phyloP scores from a whole-genome alignment of 2,888 invertebrate species.

The Spodoptera picta region DNA sequence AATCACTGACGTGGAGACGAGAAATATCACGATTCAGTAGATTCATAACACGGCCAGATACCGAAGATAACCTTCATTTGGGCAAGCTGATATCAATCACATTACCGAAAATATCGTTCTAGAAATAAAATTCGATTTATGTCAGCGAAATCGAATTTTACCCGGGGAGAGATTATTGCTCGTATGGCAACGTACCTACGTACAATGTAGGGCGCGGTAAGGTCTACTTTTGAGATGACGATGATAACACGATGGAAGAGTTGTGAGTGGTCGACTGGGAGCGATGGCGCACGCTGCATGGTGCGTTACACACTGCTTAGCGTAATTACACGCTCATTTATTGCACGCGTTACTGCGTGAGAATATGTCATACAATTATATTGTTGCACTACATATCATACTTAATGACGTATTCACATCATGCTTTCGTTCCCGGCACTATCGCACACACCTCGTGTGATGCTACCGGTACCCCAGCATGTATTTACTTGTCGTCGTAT shows the following conservation, averaged over 20 bases:
- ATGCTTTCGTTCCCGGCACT: conserved; percentile 44
- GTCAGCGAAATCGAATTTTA: conserved; percentile 22
- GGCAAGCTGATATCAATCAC: conserved; percentile 25
- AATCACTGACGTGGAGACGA: conserved; percentile 42
- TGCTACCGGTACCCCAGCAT: not conserved
- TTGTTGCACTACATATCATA: conserved; percentile 52
- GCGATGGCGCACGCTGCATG: conserved; percentile 1
- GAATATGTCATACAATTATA: conserved; percentile 55
- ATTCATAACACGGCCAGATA: conserved; percentile 3
- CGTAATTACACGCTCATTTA: conserved; percentile 53
- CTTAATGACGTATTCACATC: conserved; percentile 45
- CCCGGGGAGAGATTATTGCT: conserved; percentile 15
- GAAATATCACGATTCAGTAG: conserved; percentile 14
- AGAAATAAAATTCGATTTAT: conserved; percentile 34
- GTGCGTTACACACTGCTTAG: conserved; percentile 43
- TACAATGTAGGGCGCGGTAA: conserved; percentile 16
- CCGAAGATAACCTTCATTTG: conserved; percentile 25
- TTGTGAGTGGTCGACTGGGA: conserved; percentile 31
- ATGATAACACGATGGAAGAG: conserved; percentile 35
- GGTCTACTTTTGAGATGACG: conserved; percentile 35
- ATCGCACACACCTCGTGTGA: conserved; percentile 2
- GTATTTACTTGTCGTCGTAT: conserved; percentile 11
- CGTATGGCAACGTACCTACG: conserved; percentile 1
- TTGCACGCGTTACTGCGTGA: conserved; percentile 53
- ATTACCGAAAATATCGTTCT: conserved; percentile 24